Evolutionary conservation across 1,140 invertebrate species (phyloP).

Genomic region (Cylas formicarius): DNA sequence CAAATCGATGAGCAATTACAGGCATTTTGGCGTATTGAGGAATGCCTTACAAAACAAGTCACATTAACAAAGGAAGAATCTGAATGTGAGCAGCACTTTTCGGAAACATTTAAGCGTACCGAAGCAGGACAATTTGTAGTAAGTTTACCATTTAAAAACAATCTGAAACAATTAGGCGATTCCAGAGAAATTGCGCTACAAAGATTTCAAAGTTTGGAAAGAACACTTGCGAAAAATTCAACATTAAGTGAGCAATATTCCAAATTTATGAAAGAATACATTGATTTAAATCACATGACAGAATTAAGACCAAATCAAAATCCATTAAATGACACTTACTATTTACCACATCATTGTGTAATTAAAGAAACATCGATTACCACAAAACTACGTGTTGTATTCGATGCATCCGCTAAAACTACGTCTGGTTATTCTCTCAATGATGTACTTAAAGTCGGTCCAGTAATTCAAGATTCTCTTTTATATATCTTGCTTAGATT

Average conservation of each 20-base stretch:
- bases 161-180: constrained; percentile 12
- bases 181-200: constrained; percentile 12
- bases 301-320: background rate
- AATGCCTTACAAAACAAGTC: background rate
- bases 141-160: constrained; percentile 21
- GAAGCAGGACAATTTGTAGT: constrained; percentile 24
- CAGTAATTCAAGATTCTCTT: constrained; percentile 12
- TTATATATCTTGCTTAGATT: constrained; percentile 13
- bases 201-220: constrained; percentile 15
- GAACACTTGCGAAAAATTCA: constrained; percentile 12
- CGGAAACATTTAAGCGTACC: too few relatives aligned
- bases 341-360: constrained; percentile 33
- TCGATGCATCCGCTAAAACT: constrained; percentile 35
- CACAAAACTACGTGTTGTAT: constrained; percentile 37
- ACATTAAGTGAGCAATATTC: constrained; percentile 12
- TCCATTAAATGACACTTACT: background rate
- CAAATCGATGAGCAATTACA: too few relatives aligned
- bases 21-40: background rate
- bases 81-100: too few relatives aligned
- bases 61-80: too few relatives aligned
- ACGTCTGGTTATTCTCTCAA: constrained; percentile 34
- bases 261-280: constrained; percentile 22
- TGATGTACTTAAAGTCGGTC: constrained; percentile 26
- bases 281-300: constrained; percentile 16
- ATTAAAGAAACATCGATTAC: constrained; percentile 25